These are phyloP conservation scores for Amphipyra tragopoginis DNA, from an alignment of 2,888 invertebrate species.

Conservation along the genomic window DNA sequence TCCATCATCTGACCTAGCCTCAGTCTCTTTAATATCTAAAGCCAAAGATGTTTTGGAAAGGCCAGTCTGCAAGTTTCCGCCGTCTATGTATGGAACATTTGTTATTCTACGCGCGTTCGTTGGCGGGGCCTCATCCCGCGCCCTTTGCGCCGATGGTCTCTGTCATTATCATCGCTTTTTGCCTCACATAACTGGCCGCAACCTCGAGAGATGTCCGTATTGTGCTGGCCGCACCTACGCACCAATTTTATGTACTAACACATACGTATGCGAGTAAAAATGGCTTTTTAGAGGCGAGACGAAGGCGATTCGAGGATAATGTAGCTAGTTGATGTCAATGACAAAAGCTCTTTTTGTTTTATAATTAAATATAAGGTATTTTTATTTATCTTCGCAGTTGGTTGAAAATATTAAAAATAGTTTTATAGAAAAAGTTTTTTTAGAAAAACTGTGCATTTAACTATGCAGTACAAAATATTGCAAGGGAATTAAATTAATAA, in stretches of 20 bases:
- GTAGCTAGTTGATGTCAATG: conserved; percentile 29
- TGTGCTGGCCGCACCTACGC: conserved; percentile 66
- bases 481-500: too few relatives aligned
- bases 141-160: conserved; percentile 85
- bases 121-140: conserved; percentile 77
- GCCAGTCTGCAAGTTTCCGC: conserved; percentile 64
- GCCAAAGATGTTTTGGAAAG: conserved; percentile 36
- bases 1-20: conserved; percentile 17
- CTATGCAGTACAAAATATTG: too few relatives aligned
- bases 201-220: conserved; percentile 72
- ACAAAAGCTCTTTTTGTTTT: conserved; percentile 17
- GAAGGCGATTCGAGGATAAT: conserved; percentile 36
- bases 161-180: conserved; percentile 89
- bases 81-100: conserved; percentile 68
- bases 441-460: too few relatives aligned
- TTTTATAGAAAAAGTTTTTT: too few relatives aligned
- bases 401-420: neutral
- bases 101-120: conserved; percentile 82
- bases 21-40: conserved; percentile 23
- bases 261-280: conserved; percentile 51
- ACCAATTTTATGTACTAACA: conserved; percentile 65
- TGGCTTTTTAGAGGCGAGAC: conserved; percentile 52
- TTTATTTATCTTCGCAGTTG: conserved; percentile 17
- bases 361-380: conserved; percentile 26
- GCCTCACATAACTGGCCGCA: conserved; percentile 84